Evolutionary conservation across 1,140 invertebrate species (phyloP), one percentile per base, ranked within the genome.

Genomic region (Caerostris extrusa): DNA sequence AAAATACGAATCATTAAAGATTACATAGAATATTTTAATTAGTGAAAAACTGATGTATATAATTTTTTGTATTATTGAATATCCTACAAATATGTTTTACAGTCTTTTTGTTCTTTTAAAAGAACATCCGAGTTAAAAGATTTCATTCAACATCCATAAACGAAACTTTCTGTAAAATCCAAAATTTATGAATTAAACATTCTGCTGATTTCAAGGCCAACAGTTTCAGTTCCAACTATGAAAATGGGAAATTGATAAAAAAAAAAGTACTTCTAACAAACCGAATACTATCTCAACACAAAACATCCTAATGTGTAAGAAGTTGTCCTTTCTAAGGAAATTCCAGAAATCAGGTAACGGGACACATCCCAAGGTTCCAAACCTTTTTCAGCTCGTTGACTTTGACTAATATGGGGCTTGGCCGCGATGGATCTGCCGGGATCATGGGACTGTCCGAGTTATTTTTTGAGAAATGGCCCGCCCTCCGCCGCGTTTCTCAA

Each of bases 401-500:
- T 90, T 90, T 90, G 89, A 90, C 69, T 81, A 81, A 90, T 90
- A 53, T 50, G 55, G 6, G 53, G 89, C 89, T 90, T 90, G 53
- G 53, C 7, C 5, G 69, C 64, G 55, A 90, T 90, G 81, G 71
- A 90, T 90, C 89, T 56, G 10, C 34, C 12, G 12, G 89, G 89
- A 90, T 90, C 89, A 90, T 7, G 57, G 56, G 14, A 58, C 53
- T 81, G 34, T 90, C 69, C 57, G 56, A 81, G 19, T 60, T 90
- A 90, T 81, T 90, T 90, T 90, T 90, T 90, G 89, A 90, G 89
- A 90, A 90, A 90, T 90, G 57, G 56, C 89, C 71, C 19, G 5
- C 19, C 55, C 50, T 17, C 3, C 7, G 61, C 8, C 55, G 8
- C 71, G 89, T 90, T 90, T 90, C 89, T 90, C 89, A 90, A 81